Evolutionary conservation across 2,113 vertebrate genomes (phyloP).

Genomic region (Cinclus cinclus): DNA sequence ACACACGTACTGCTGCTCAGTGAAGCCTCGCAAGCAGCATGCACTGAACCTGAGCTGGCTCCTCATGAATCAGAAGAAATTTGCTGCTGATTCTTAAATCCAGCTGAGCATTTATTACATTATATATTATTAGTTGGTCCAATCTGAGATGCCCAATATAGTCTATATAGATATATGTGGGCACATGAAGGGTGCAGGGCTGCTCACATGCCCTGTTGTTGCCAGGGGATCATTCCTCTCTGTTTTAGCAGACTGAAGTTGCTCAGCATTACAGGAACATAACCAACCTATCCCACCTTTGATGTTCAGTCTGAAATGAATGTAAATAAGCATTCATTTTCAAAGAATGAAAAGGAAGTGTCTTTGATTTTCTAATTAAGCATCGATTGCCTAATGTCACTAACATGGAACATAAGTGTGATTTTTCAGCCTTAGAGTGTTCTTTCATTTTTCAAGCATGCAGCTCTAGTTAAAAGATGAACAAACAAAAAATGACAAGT

Average conservation of each 20-base stretch:
- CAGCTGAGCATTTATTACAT: not conserved
- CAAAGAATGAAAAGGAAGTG: not conserved
- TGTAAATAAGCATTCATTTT: not conserved
- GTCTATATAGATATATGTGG: fast-evolving
- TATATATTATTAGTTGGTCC: not conserved
- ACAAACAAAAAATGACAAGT: not conserved
- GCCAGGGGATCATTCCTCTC: not conserved
- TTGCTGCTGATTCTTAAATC: not conserved
- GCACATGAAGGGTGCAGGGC: not conserved
- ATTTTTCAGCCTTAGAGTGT: not conserved
- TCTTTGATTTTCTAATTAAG: slow-evolving; percentile 39
- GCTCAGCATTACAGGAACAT: not conserved
- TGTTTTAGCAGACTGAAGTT: not conserved
- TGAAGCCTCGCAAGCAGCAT: not conserved
- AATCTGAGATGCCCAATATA: fast-evolving
- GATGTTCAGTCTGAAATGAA: not conserved
- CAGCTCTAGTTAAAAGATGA: not conserved
- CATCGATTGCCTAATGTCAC: not conserved
- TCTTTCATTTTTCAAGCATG: not conserved
- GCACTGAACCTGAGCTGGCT: not conserved
- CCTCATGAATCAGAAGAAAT: not conserved
- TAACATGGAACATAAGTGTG: not conserved
- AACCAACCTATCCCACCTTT: not conserved
- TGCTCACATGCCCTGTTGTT: not conserved
- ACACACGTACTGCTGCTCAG: fast-evolving